A percentile compares a stretch with the other conserved stretches of the same genome.
phyloP scores from a whole-genome alignment of 2,797 vertebrate species.

The Enteromius unitaeniatus region DNA sequence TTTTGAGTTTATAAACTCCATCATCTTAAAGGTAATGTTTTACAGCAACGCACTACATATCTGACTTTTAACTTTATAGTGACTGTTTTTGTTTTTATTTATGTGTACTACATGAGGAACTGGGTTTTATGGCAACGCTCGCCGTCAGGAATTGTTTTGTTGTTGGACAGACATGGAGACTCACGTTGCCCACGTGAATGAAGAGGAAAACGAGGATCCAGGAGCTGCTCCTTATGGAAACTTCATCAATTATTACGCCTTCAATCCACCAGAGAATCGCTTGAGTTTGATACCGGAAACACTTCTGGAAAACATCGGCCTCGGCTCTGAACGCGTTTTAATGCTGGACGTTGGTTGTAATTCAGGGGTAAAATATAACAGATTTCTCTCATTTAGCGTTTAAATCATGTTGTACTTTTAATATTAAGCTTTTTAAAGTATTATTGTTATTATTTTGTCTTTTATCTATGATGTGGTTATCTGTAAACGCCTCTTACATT shows the following conservation, averaged over 20 bases:
- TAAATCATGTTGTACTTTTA: not conserved
- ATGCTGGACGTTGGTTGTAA: constrained; percentile 92
- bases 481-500: not conserved
- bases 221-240: constrained; percentile 90
- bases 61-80: not conserved
- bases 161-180: constrained; percentile 75
- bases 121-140: not conserved
- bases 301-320: constrained; percentile 72
- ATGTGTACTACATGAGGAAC: not conserved
- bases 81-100: not conserved
- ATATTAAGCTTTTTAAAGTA: too few relatives aligned
- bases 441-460: too few relatives aligned
- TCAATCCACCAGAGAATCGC: constrained; percentile 88
- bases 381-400: not conserved
- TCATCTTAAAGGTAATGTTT: not conserved
- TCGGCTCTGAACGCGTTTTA: constrained; percentile 67
- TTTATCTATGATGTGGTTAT: not conserved
- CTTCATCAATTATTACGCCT: constrained; percentile 89
- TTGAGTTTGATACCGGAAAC: constrained; percentile 80
- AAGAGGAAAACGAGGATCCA: constrained; percentile 65
- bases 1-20: not conserved
- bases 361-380: constrained; percentile 79
- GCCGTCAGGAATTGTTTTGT: constrained; percentile 15
- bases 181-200: not conserved
- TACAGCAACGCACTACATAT: fast-evolving